Conservation (phyloP, 2,888 invertebrate species). For the Nemotelus nigrinus region DNA sequence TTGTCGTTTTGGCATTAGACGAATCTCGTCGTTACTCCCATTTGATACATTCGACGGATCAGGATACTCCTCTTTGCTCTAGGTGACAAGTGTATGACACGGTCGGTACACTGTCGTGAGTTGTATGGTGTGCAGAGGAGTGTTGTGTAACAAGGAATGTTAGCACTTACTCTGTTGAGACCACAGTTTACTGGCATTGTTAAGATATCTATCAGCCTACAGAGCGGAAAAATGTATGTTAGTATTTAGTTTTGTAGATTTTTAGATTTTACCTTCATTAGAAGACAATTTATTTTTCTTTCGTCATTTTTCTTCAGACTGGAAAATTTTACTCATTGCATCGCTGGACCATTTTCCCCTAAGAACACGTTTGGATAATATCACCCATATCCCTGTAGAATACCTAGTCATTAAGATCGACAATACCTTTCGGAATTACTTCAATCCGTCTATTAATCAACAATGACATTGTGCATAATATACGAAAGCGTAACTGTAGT, state of each 20-base stretch:
- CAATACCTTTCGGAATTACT: conserved; percentile 43
- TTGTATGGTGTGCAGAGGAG: background rate
- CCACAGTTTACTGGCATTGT: background rate
- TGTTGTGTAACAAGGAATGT: too few species aligned
- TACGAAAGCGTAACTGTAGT: conserved; percentile 33
- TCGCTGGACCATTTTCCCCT: background rate
- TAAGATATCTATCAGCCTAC: background rate
- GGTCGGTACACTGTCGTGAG: background rate
- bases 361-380: background rate
- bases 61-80: too few species aligned
- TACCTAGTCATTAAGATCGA: conserved; percentile 42
- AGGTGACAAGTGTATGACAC: background rate
- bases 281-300: background rate
- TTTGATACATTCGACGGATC: background rate
- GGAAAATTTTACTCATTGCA: background rate
- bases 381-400: background rate
- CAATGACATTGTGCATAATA: conserved; percentile 45
- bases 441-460: conserved; percentile 45
- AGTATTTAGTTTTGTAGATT: too few species aligned
- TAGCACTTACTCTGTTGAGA: too few species aligned
- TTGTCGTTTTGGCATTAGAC: conserved; percentile 11
- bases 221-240: too few species aligned
- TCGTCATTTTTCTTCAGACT: background rate
- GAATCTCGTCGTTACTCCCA: background rate
- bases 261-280: background rate